Evolutionary conservation across 2,888 invertebrate species (phyloP).

Genomic region (Dione vanillae): DNA sequence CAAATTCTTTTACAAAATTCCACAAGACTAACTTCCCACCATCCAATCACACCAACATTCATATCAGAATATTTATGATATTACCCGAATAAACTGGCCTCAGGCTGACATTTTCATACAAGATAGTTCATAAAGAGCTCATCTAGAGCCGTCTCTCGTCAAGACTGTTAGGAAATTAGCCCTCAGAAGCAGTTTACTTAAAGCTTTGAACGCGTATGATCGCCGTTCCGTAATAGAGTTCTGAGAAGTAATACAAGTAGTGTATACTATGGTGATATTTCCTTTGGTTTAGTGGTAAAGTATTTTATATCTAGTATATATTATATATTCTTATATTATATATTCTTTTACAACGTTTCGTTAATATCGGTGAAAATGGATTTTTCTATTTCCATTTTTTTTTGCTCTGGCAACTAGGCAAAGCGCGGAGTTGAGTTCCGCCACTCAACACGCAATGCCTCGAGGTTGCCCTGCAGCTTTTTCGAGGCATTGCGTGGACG

Average conservation of each 20-base stretch:
- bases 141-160: constrained; percentile 18
- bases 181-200: constrained; percentile 18
- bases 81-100: background rate
- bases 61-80: background rate
- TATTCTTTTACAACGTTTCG: too few relatives aligned
- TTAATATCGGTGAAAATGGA: too few relatives aligned
- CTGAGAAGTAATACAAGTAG: constrained; percentile 3
- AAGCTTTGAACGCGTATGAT: constrained; percentile 31
- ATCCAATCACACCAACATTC: background rate
- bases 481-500: too few relatives aligned
- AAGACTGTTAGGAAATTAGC: constrained; percentile 33
- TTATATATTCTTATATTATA: too few relatives aligned
- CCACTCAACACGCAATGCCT: too few relatives aligned
- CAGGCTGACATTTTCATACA: constrained; percentile 3
- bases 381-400: too few relatives aligned
- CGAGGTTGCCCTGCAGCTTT: too few relatives aligned
- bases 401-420: too few relatives aligned
- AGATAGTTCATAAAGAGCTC: constrained; percentile 12
- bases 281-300: background rate
- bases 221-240: constrained; percentile 8
- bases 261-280: background rate
- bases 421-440: too few relatives aligned
- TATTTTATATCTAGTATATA: too few relatives aligned
- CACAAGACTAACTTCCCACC: background rate
- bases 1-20: too few relatives aligned